phyloP scores from a whole-genome alignment of 2,797 vertebrate genomes.

The Gallinago stenura region DNA sequence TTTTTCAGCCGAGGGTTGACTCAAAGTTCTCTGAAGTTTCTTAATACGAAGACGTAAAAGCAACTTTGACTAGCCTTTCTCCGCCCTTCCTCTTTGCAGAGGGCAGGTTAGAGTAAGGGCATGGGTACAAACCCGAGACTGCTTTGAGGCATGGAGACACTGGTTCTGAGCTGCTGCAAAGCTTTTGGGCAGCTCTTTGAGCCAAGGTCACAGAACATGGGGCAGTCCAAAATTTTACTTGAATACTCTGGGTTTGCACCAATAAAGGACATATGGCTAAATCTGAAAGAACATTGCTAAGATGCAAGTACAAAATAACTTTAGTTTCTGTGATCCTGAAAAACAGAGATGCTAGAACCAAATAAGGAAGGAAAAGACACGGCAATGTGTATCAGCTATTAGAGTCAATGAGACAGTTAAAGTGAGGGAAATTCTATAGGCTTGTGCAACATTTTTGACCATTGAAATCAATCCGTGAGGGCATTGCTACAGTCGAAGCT shows the following conservation, averaged over 20 bases:
- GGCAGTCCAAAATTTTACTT: not conserved
- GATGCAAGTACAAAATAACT: not conserved
- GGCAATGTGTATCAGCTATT: not conserved
- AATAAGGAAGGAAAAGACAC: not conserved
- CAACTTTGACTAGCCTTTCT: not conserved
- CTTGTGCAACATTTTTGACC: not conserved
- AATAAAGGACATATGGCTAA: not conserved
- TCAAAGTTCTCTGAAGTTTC: not conserved
- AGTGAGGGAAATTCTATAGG: not conserved
- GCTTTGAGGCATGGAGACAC: not conserved
- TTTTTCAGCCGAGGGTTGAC: not conserved
- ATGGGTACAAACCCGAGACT: not conserved
- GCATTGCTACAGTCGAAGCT: not conserved
- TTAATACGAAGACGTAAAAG: accelerated
- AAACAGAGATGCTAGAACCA: not conserved
- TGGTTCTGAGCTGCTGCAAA: not conserved
- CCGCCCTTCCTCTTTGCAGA: not conserved
- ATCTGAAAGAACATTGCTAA: not conserved
- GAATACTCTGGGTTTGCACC: not conserved
- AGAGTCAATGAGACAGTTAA: not conserved
- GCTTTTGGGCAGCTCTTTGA: not conserved
- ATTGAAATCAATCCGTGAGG: not conserved
- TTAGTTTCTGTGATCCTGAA: not conserved
- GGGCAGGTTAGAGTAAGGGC: not conserved
- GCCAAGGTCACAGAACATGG: not conserved